Base-by-base conservation (phyloP, 2,888 invertebrate genomes). In the Xanthia icteritia region DNA sequence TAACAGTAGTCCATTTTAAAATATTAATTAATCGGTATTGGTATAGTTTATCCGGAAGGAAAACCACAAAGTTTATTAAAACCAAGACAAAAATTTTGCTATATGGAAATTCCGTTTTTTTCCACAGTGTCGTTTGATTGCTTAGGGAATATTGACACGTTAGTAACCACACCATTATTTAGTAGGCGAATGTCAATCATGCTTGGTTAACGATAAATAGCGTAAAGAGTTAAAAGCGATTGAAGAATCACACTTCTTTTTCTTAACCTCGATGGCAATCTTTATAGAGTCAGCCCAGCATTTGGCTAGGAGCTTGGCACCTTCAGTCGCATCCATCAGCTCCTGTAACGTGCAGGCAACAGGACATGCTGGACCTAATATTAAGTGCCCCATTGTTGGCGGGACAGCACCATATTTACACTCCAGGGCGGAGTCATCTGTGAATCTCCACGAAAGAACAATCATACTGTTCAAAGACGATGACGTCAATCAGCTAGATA, bases 31-130 rank as follows among this genome's bases (percentile, higher is more conserved):
- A 68, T 60, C 0, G n/a, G 17, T 45, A 65, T 73, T 65, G 36
- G 6, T 31, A 54, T 31, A 65, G 36, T 61, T 31, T 23, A 69
- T 72, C 60, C 45, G 65, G 45, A 76, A 85, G 82, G 82, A 85
- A 82, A 82, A 84, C 36, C n/a, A 36, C 15, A 4, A n/a, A 5
- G 2, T 54, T 68, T 61, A 73, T 56, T 58, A 36, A 31, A 58
- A 63, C 15, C 1, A 66, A 56, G 5, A 72, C 31, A 27, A 27
- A 51, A 42, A 11, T 45, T 2, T 71, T 76, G 76, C 45, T 31
- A 6, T 63, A 54, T 58, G 77, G 83, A 58, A 82, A 73, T 66
- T 66, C 85, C 82, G 3, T 15, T 15, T 42, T 81, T 60, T 60
- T 81, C 15, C 77, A 54, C 31, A 31, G 31, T 70, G 45, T 17